Evolutionary conservation across 2,113 vertebrate genomes (phyloP).

Genomic region (Rissa tridactyla): DNA sequence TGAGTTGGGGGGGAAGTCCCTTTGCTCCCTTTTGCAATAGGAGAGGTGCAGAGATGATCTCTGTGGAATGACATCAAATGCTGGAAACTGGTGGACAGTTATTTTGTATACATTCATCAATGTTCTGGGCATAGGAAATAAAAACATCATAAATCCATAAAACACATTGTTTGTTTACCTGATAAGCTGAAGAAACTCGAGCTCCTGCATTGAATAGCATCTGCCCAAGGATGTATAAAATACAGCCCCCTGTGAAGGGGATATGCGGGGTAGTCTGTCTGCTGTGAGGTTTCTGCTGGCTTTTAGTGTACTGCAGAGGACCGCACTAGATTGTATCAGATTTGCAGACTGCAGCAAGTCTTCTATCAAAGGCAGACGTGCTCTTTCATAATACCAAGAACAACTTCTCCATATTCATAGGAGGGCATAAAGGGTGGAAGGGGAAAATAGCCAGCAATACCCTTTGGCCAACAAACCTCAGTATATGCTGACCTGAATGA

Average conservation of each 20-base stretch:
- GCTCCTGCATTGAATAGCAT: neutral
- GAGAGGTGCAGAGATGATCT: neutral
- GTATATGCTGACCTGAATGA: neutral
- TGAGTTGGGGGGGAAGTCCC: neutral
- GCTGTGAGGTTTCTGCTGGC: neutral
- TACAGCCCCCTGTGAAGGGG: neutral
- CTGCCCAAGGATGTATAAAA: neutral
- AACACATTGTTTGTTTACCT: neutral
- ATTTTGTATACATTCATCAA: neutral
- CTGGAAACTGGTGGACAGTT: neutral
- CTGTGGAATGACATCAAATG: neutral
- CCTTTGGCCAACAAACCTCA: neutral
- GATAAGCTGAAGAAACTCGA: neutral
- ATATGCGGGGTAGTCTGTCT: neutral
- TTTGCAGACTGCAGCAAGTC: conserved; percentile 63
- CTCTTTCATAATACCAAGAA: neutral
- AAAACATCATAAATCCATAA: neutral
- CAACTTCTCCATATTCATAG: neutral
- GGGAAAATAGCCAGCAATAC: neutral
- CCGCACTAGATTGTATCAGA: conserved; percentile 18
- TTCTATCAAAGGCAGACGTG: conserved; percentile 10
- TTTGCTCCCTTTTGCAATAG: neutral
- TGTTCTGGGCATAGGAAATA: neutral
- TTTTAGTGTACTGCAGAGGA: conserved; percentile 31
- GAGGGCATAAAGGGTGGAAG: neutral